Percentiles rank a stretch among this genome's conserved stretches.
Conservation (phyloP, 2,797 vertebrate genomes). For the Alca torda region DNA sequence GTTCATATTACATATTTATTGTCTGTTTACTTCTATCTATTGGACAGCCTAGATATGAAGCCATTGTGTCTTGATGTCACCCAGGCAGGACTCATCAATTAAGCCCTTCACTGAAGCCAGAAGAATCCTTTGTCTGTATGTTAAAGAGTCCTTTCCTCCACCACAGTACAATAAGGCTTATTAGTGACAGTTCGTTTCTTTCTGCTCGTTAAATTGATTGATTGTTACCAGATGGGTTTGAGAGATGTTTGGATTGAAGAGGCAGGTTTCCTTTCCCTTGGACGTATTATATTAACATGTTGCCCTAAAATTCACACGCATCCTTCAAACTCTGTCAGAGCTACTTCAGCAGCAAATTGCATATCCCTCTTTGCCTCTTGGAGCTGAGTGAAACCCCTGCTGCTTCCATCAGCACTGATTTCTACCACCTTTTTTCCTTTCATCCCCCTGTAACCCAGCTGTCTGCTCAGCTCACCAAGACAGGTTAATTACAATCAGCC, state of each 20-base stretch:
- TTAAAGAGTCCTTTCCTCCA: not conserved
- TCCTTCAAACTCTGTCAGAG: not conserved
- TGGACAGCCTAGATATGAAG: not conserved
- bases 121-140: not conserved
- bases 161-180: not conserved
- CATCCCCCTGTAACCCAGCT: not conserved
- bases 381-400: not conserved
- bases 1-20: not conserved
- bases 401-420: not conserved
- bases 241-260: not conserved
- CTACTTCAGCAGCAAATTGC: not conserved
- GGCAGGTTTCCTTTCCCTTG: not conserved
- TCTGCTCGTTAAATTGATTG: constrained; percentile 38
- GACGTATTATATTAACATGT: not conserved
- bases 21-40: not conserved
- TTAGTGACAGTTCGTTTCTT: constrained; percentile 15
- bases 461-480: not conserved
- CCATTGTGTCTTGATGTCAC: not conserved
- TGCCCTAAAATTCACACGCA: not conserved
- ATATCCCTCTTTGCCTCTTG: not conserved
- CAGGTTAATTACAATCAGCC: not conserved
- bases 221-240: constrained; percentile 11
- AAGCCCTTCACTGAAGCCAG: not conserved
- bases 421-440: not conserved
- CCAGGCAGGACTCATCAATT: not conserved